Percentiles rank a stretch among this genome's conserved stretches.
These are phyloP conservation scores for Agriopis aurantiaria DNA, from an alignment of 2,888 invertebrate genomes.

Conservation along the genomic window DNA sequence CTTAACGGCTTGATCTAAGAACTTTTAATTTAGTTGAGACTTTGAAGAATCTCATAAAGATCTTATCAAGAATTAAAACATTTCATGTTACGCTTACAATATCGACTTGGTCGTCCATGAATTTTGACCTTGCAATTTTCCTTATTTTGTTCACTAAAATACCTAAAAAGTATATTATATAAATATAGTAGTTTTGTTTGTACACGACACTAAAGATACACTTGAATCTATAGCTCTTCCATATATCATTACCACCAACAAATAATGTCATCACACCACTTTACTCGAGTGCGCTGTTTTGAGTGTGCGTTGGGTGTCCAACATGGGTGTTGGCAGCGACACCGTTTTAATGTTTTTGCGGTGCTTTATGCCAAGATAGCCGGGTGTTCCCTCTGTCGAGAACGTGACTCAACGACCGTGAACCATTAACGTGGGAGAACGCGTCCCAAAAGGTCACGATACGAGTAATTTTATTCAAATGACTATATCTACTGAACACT, in stretches of 20 bases:
- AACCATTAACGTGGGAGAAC: constrained; percentile 70
- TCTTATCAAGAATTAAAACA: constrained; percentile 12
- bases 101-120: constrained; percentile 8
- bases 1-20: background rate
- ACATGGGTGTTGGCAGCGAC: constrained; percentile 52
- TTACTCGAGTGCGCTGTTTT: constrained; percentile 46
- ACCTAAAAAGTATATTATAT: too few species aligned
- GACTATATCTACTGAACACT: constrained; percentile 34
- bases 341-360: constrained; percentile 54
- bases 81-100: constrained; percentile 7
- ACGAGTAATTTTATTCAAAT: constrained; percentile 52
- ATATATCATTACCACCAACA: constrained; percentile 45
- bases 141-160: constrained; percentile 36
- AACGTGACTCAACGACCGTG: constrained; percentile 74
- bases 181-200: background rate
- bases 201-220: constrained; percentile 20
- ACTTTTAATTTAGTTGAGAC: background rate
- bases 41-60: constrained; percentile 11
- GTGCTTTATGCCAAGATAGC: constrained; percentile 71
- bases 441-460: constrained; percentile 61
- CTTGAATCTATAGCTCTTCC: constrained; percentile 29
- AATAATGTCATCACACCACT: constrained; percentile 39
- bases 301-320: constrained; percentile 36
- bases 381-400: constrained; percentile 77
- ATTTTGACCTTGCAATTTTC: constrained; percentile 27